Evolutionary conservation across 2,888 invertebrate genomes (phyloP), one percentile per base, ranked within the genome.

Genomic region (Yponomeuta cagnagella): DNA sequence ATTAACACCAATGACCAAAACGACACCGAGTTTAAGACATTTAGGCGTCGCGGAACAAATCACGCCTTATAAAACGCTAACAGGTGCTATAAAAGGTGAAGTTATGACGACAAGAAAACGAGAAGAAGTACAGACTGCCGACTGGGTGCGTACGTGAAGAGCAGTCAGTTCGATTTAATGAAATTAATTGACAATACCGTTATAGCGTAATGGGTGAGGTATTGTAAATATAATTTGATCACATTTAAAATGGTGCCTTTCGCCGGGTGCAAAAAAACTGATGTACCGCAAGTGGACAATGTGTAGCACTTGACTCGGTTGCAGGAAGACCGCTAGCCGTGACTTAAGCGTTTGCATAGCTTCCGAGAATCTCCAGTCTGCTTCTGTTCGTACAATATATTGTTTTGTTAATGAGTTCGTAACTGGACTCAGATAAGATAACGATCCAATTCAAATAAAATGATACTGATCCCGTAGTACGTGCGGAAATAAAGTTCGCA

Each of bases 101-200:
- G 31, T 23, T 52, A 48, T 68, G 48, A 52, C 30, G 48, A 68
- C 68, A 68, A 48, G 68, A 23, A 43, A 43, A 23, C 43, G 37
- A 43, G 67, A 67, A n/a, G 52, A 48, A 8, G 31, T n/a, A 69
- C 69, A 52, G 31, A 8, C 52, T 12, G 69, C 23, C 23, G 43
- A n/a, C 68, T 15, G 23, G 37, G 33, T 65, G 67, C n/a, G 85
- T 82, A 90, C 90, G 89, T 89, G 90, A 87, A 86, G 79, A 82
- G 83, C 81, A 76, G 80, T 84, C 84, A 83, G 82, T 83, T 86
- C 84, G 82, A 85, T 89, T 86, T 87, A 86, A 89, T 87, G 84
- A 87, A 80, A 85, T 87, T 89, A 89, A 90, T 89, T 89, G 88
- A 87, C 83, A 85, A 79, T 83, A 90, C 90, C 90, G 91, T 90